Evolutionary conservation across 2,888 invertebrate genomes (phyloP), one percentile per base, ranked within the genome.

Genomic region (Andrena fulva): DNA sequence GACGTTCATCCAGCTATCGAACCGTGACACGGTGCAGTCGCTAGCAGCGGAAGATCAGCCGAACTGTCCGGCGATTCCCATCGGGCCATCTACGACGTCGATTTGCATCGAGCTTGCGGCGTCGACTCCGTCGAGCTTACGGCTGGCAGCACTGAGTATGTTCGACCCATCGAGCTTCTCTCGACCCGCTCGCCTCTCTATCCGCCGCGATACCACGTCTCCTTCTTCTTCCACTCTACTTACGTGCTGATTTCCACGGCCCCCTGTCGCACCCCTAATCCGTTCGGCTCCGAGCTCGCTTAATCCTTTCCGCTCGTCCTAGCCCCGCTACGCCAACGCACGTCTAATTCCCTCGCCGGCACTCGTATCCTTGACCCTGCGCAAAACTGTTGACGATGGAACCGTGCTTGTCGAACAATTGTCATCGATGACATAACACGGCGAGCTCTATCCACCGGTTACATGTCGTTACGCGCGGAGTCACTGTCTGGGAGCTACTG

Each of bases 91-190:
- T 29, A 71, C 74, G 42, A 68, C 81, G 83, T 83, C 83, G 86
- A 87, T 80, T 88, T 80, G 82, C 86, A 73, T 85, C 80, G 78
- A 85, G 81, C 87, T 86, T 75, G 86, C 83, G 80, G 84, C 85
- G 86, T 82, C 83, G 85, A 82, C 85, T 84, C 77, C 80, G 85
- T 79, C 83, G 84, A 81, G 83, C 84, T 86, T 82, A 72, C 82
- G 78, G 77, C 85, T 80, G 82, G 78, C 86, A 86, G 80, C 86
- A 77, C 80, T 77, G 84, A 68, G 59, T 75, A 31, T 42, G 75
- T 77, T 80, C 91, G 92, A 93, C 93, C 93, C 93, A 93, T 94
- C 93, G 91, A 91, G 91, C 89, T 93, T 89, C 90, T 91, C 91
- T 87, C 90, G 76, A 69, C 63, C 64, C 64, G 24, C 80, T 71